Evolutionary conservation across 1,140 invertebrate species (phyloP).

Genomic region (Drosophila lini): DNA sequence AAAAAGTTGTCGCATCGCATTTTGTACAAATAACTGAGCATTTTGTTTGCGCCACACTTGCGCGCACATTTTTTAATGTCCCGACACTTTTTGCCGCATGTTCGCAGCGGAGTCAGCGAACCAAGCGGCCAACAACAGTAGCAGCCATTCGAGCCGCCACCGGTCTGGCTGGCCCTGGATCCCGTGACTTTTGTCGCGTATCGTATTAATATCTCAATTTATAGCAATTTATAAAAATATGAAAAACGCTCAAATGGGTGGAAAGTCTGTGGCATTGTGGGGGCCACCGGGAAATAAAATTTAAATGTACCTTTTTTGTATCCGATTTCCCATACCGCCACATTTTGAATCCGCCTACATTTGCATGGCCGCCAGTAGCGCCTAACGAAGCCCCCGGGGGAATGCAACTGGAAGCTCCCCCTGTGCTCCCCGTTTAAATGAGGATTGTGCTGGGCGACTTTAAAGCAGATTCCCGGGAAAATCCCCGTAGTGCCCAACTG

Average conservation of each 20-base stretch:
- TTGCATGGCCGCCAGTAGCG: slow-evolving; percentile 32
- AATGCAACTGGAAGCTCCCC: slow-evolving; percentile 25
- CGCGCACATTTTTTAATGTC: slow-evolving; percentile 73
- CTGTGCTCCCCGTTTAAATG: slow-evolving; percentile 10
- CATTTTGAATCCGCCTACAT: slow-evolving; percentile 18
- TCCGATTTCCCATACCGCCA: slow-evolving; percentile 10
- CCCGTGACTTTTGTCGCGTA: slow-evolving; percentile 74
- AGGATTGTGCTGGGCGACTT: slow-evolving; percentile 20
- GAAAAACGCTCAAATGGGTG: slow-evolving; percentile 57
- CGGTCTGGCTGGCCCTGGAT: slow-evolving; percentile 13
- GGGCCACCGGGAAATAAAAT: slow-evolving; percentile 63
- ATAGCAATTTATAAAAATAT: slow-evolving; percentile 83
- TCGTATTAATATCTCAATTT: slow-evolving; percentile 82
- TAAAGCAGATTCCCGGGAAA: slow-evolving; percentile 29
- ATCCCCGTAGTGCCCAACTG: slow-evolving; percentile 7
- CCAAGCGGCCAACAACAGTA: slow-evolving; percentile 46
- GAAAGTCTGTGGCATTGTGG: slow-evolving; percentile 25
- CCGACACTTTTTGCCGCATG: slow-evolving; percentile 72
- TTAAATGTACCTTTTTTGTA: slow-evolving; percentile 63
- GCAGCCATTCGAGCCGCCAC: slow-evolving; percentile 13
- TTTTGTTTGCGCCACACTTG: slow-evolving; percentile 80
- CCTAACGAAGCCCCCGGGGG: slow-evolving; percentile 34
- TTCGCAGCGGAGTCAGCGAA: slow-evolving; percentile 62
- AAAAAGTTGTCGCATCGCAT: slow-evolving; percentile 66
- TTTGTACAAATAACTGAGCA: slow-evolving; percentile 81